Evolutionary conservation across 2,888 invertebrate species (phyloP), one percentile per base, ranked within the genome.

Genomic region (Leucophenga maculata): DNA sequence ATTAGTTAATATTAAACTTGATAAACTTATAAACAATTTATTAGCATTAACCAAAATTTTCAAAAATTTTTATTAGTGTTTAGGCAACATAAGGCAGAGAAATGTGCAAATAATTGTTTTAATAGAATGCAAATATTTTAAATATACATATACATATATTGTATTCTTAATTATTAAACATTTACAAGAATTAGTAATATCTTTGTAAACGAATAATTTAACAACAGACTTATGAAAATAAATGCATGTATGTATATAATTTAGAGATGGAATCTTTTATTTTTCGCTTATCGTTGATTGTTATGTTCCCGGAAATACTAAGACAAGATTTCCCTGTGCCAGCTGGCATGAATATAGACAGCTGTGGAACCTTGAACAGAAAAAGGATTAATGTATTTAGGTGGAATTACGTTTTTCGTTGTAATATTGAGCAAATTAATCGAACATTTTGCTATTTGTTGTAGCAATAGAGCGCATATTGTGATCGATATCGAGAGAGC

Each of bases 31-130:
- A 11, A n/a, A 11, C 14, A 50, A 50, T 55, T 14, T 22, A 55
- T 22, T 6, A 55, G 18, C 14, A 55, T 55, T 55, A 22, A 14
- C 16, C 52, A 52, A 52, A 11, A 52, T 14, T 16, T 9, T 1
- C 6, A 4, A 52, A 52, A 16, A 48, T 50, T 50, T 50, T 50
- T 50, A 50, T 50, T 50, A 50, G 50, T n/a, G 8, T n/a, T 4
- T 50, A 16, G 50, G 1, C 6, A 50, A 50, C 50, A 14, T 64
- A 64, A 48, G 62, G 62, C 62, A 64, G 62, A 59, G 31, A 60
- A 60, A 39, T 60, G 60, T 31, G 31, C 26, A 60, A 39, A 60
- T 39, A 48, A 48, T 64, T 64, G 46, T 64, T 64, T 64, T 64
- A 16, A 16, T 50, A 16, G n/a, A 50, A 50, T 50, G 18, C n/a